phyloP scores from a whole-genome alignment of 2,113 vertebrate species.

The Macaca fascicularis region DNA sequence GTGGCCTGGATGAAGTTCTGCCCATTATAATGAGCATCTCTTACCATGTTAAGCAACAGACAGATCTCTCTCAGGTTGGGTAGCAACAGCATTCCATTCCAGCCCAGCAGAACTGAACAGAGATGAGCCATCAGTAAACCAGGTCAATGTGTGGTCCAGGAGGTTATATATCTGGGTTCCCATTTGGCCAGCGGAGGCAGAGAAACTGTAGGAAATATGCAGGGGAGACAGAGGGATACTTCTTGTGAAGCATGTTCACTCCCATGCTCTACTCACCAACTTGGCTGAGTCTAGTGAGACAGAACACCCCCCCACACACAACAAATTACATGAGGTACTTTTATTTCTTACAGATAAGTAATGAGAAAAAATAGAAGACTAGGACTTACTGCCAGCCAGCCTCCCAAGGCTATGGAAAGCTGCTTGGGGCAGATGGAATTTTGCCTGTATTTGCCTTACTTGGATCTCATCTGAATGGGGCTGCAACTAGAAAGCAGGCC shows the following conservation, averaged over 20 bases:
- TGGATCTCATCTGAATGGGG: background rate
- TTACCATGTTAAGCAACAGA: background rate
- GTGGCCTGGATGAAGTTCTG: background rate
- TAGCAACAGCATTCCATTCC: too few relatives aligned
- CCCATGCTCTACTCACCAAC: background rate
- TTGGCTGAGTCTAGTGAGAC: background rate
- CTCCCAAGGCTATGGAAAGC: background rate
- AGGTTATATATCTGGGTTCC: too few relatives aligned
- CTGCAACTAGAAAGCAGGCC: background rate
- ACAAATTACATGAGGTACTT: background rate
- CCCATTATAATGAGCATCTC: background rate
- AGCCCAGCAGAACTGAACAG: background rate
- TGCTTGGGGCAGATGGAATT: background rate
- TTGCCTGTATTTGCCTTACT: background rate
- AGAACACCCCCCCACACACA: background rate
- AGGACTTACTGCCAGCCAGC: background rate
- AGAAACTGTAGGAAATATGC: background rate
- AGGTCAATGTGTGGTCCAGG: background rate
- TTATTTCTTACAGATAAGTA: background rate
- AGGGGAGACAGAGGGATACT: background rate
- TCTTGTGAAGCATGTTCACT: background rate
- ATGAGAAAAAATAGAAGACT: background rate
- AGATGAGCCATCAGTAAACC: background rate
- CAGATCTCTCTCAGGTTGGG: too few relatives aligned
- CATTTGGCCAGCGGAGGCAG: background rate